Base-by-base conservation (phyloP, 2,797 vertebrate genomes). In the Crocidura indochinensis region DNA sequence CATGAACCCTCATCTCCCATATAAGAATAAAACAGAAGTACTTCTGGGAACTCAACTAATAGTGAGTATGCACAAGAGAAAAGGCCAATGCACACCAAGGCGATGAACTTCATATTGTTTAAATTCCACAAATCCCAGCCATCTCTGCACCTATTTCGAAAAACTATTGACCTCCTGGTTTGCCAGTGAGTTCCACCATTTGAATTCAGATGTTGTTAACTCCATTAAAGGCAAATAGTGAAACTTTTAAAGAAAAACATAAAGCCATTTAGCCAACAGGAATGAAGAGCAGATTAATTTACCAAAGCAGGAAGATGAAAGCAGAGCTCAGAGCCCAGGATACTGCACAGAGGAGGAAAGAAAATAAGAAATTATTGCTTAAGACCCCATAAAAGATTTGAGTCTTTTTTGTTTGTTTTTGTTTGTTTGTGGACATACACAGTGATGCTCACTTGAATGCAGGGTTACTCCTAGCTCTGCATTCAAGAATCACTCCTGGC, bases 1-100 rank as follows among this genome's bases (percentile, higher is more conserved):
- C 72, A 56, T 93, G 92, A 95, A 94, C 93, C 76, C 94, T 89
- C 83, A 87, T 89, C 87, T 88, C 83, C 87, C 56, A 9, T 92
- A 8, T 75, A 84, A 91, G 87, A 89, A 93, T 73, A 94, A 91
- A 78, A 78, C 83, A 73, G 89, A 75, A 92, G 75, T 90, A 75
- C 91, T 95, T 90, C 82, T 94, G 91, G 92, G 88, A 94, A 87
- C 82, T 93, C 79, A 74, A 44, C 67, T 82, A 84, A 53, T 3
- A 87, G 78, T 73, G 49, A 94, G 62, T 17, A 80, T 67, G 44
- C 89, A 80, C 74, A 88, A 46, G 78, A 79, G 85, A 88, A 76
- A n/a, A 91, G 62, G 75, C 46, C 71, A 87, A 22, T 75, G 46
- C 53, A 84, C 29, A 94, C 27, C 56, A 74, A 31, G 38, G 69